Evolutionary conservation across 2,113 vertebrate species (phyloP).

Genomic region (Neotoma lepida): DNA sequence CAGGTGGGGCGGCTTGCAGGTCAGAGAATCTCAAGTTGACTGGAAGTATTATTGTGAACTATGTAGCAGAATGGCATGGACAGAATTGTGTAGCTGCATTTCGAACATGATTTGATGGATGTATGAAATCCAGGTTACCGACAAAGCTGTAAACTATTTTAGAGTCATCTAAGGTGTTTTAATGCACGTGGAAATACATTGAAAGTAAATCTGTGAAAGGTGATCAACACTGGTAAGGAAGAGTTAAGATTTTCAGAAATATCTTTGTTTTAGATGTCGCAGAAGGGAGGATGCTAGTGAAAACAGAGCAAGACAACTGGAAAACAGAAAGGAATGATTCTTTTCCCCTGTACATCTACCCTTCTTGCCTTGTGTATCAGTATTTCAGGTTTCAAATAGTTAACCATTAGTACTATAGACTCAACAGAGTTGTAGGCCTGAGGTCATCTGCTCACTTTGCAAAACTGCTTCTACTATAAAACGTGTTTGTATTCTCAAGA

Average conservation of each 20-base stretch:
- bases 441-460: background rate
- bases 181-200: background rate
- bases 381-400: background rate
- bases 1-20: background rate
- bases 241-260: background rate
- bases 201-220: background rate
- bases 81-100: background rate
- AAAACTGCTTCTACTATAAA: background rate
- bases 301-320: background rate
- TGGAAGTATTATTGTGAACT: background rate
- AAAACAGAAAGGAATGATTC: background rate
- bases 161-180: background rate
- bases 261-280: background rate
- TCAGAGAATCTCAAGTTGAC: background rate
- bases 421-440: background rate
- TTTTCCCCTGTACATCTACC: background rate
- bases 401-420: background rate
- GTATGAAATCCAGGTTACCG: background rate
- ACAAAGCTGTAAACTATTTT: background rate
- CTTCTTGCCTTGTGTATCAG: background rate
- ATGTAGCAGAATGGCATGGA: background rate
- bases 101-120: background rate
- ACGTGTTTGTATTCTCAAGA: background rate
- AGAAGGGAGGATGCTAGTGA: background rate
- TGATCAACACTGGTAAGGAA: background rate